phyloP scores from a whole-genome alignment of 35 echinoderm and acorn worm species.

The Apostichopus japonicus region DNA sequence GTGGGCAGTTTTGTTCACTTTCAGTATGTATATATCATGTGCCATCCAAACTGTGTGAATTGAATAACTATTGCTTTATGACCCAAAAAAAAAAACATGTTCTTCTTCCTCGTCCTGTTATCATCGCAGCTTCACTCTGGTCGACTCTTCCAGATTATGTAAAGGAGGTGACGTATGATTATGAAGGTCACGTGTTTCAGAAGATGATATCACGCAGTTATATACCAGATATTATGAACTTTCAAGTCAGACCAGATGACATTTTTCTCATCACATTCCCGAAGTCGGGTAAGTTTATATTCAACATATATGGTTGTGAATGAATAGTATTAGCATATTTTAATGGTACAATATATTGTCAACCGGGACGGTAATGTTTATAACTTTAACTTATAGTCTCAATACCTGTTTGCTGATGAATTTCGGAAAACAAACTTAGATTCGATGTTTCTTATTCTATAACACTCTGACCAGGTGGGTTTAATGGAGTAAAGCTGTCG shows the following conservation, averaged over 20 bases:
- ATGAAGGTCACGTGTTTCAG: conserved; percentile 11
- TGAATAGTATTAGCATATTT: too few relatives aligned
- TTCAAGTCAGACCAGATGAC: conserved; percentile 68
- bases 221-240: conserved; percentile 20
- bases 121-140: conserved; percentile 19
- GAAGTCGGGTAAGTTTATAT: conserved; percentile 61
- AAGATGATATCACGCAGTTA: not conserved
- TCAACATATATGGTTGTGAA: too few relatives aligned
- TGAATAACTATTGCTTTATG: not conserved
- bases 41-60: too few relatives aligned
- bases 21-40: too few relatives aligned
- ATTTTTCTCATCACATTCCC: conserved; percentile 68
- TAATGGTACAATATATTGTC: too few relatives aligned
- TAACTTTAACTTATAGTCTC: too few relatives aligned
- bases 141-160: conserved; percentile 10
- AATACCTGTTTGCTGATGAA: too few relatives aligned
- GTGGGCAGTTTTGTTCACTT: too few relatives aligned
- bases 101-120: not conserved
- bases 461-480: not conserved
- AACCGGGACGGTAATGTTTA: too few relatives aligned
- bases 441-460: not conserved
- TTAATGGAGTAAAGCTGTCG: not conserved
- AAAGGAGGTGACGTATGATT: conserved; percentile 25
- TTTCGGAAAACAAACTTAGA: not conserved
- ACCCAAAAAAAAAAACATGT: not conserved